A percentile compares a stretch with the other conserved stretches of the same genome.
Conservation (phyloP, 2,797 vertebrate genomes). For the Vireo griseus region DNA sequence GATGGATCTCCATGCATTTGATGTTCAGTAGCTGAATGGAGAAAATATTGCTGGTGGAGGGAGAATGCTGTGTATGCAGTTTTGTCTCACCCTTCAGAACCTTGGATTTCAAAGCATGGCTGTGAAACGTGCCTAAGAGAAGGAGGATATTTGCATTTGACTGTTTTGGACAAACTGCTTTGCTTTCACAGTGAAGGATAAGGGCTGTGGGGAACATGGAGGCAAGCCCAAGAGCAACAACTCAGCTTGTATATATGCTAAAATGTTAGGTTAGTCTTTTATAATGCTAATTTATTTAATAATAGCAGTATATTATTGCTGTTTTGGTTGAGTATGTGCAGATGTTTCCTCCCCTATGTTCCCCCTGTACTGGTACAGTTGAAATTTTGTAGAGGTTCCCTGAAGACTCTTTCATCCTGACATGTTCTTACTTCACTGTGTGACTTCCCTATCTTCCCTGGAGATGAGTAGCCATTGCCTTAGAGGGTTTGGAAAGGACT, state of each 20-base stretch:
- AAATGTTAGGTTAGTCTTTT: background rate
- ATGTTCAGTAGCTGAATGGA: rapidly evolving
- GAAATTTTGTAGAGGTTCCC: background rate
- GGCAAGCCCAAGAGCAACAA: background rate
- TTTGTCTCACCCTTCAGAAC: background rate
- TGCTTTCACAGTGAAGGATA: background rate
- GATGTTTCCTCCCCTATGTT: background rate
- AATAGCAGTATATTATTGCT: background rate
- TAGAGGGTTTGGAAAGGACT: background rate
- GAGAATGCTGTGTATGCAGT: background rate
- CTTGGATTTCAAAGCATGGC: background rate
- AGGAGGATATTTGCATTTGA: background rate
- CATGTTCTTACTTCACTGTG: background rate
- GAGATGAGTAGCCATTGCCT: background rate
- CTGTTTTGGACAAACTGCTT: background rate
- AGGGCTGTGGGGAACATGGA: background rate
- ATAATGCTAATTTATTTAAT: background rate
- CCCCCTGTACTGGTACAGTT: background rate
- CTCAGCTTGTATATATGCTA: background rate
- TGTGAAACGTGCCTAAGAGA: background rate
- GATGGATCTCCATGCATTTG: background rate
- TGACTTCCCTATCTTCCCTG: background rate
- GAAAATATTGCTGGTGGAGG: background rate
- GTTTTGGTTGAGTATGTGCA: background rate
- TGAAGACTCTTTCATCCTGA: background rate